Percentiles rank a stretch among this genome's conserved stretches.
These are phyloP conservation scores for Boulengeromyrus knoepffleri DNA, from an alignment of 2,113 vertebrate genomes.

Conservation along the genomic window DNA sequence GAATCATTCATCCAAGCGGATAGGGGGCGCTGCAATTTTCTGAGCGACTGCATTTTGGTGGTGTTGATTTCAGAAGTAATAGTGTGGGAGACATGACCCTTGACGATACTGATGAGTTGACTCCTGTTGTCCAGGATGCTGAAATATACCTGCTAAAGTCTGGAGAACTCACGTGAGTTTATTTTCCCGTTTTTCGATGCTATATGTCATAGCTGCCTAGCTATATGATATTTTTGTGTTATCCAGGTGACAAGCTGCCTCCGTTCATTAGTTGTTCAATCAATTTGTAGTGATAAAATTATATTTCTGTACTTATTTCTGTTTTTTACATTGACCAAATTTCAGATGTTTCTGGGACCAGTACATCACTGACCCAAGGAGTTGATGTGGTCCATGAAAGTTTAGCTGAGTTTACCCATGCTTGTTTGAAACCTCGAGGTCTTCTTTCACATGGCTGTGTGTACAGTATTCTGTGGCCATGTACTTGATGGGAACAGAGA, in stretches of 20 bases:
- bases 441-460: background rate
- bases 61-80: conserved; percentile 53
- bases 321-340: background rate
- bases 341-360: background rate
- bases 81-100: conserved; percentile 58
- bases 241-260: background rate
- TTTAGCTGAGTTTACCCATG: background rate
- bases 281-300: background rate
- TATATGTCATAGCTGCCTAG: background rate
- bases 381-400: background rate
- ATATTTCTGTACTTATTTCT: background rate
- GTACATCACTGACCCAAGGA: background rate
- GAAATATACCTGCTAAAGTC: conserved; percentile 85
- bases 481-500: background rate
- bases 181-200: background rate
- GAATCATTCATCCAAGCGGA: background rate
- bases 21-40: background rate
- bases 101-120: conserved; percentile 68
- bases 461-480: background rate
- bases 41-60: background rate
- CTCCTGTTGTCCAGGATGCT: conserved; percentile 70
- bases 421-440: background rate
- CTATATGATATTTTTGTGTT: background rate
- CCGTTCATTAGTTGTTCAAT: background rate
- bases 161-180: conserved; percentile 84